A percentile compares a stretch with the other conserved stretches of the same genome.
Evolutionary conservation across 2,888 invertebrate genomes (phyloP).

Genomic region (Endomychus coccineus): DNA sequence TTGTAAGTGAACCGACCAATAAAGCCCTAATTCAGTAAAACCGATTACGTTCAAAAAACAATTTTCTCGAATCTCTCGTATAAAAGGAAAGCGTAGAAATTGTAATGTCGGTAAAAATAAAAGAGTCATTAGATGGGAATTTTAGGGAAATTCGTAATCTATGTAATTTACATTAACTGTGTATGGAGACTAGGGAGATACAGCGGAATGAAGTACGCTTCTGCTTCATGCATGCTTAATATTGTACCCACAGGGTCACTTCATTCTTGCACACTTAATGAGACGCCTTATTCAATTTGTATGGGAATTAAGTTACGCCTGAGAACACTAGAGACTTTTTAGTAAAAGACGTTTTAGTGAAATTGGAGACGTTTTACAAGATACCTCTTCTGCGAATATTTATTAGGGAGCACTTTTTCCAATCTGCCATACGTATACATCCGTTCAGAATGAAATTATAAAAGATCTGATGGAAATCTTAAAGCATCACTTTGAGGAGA

Average conservation of each 20-base stretch:
- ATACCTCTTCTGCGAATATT: too few species aligned
- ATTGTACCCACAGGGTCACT: constrained; percentile 38
- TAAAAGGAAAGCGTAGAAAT: constrained; percentile 8
- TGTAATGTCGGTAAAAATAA: constrained; percentile 20
- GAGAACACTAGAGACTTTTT: constrained; percentile 27
- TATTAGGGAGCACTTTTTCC: too few species aligned
- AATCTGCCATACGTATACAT: too few species aligned
- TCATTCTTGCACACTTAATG: constrained; percentile 37
- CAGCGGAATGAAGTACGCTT: constrained; percentile 11
- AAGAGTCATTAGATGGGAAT: constrained; percentile 18
- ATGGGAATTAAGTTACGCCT: constrained; percentile 35
- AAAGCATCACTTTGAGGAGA: too few species aligned
- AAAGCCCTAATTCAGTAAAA: constrained; percentile 13
- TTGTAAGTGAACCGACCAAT: too few species aligned
- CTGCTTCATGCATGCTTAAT: constrained; percentile 40
- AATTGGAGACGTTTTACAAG: too few species aligned
- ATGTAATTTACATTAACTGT: constrained; percentile 24
- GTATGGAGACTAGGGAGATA: constrained; percentile 14
- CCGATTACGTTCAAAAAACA: constrained; percentile 22
- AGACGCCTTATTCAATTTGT: constrained; percentile 40
- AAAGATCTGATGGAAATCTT: too few species aligned
- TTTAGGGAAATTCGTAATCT: constrained; percentile 23
- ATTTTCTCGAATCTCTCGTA: constrained; percentile 15
- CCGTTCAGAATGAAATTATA: too few species aligned
- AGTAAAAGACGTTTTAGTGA: constrained; percentile 16